Evolutionary conservation across 2,113 vertebrate genomes (phyloP).

Genomic region (Prolemur simus): DNA sequence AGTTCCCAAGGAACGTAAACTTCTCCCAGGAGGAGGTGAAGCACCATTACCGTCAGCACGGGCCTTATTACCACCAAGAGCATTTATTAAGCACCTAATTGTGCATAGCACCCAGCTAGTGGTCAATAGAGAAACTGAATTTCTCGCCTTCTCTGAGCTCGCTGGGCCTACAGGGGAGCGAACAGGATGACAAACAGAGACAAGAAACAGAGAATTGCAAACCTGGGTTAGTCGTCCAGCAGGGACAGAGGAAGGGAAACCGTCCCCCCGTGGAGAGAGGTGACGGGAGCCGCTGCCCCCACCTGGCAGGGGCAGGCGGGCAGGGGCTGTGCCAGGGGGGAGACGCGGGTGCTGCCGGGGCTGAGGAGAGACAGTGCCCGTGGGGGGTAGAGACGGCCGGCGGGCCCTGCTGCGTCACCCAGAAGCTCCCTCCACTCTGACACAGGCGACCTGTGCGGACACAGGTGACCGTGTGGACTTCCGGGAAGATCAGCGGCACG

Average conservation of each 20-base stretch:
- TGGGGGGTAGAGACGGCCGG: rapidly evolving
- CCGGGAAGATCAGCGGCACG: neutral
- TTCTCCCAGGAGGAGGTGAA: neutral
- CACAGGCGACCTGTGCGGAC: rapidly evolving
- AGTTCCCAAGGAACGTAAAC: neutral
- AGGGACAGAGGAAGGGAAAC: rapidly evolving
- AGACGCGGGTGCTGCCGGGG: neutral
- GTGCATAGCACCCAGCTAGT: neutral
- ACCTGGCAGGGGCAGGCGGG: neutral
- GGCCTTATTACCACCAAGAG: neutral
- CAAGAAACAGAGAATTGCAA: neutral
- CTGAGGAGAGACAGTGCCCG: rapidly evolving
- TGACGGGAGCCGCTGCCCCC: no score
- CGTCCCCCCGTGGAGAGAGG: no score
- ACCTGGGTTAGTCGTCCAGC: rapidly evolving
- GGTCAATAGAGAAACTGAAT: rapidly evolving
- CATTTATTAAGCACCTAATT: neutral
- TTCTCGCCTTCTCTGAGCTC: neutral
- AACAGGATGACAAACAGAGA: neutral
- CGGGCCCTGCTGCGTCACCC: no score
- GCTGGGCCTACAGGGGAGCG: rapidly evolving
- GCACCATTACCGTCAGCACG: neutral
- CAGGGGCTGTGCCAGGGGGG: rapidly evolving
- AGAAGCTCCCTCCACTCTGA: no score
- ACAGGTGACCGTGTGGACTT: rapidly evolving